Percentiles rank a stretch among this genome's conserved stretches.
These are phyloP conservation scores for Aurelia aurita DNA, from an alignment of 30 jellyfish, hydroid and myxozoan genomes.

Conservation along the genomic window DNA sequence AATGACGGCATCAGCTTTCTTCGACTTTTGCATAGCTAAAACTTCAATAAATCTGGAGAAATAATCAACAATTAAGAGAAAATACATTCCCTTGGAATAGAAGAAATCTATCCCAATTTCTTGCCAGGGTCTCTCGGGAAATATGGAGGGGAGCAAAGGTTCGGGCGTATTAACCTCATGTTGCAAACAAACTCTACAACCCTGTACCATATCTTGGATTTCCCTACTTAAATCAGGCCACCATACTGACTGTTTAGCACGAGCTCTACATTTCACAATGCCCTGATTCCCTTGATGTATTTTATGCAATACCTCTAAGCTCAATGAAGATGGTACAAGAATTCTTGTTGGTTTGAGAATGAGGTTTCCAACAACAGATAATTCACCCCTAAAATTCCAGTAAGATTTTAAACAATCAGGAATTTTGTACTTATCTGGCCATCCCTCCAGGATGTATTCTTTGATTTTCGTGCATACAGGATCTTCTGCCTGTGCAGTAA, in stretches of 20 bases:
- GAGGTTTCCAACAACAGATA: slow-evolving; percentile 36
- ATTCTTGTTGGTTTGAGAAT: slow-evolving; percentile 21
- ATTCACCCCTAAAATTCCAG: too few relatives aligned
- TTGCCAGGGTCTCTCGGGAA: slow-evolving; percentile 40
- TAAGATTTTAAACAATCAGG: slow-evolving; percentile 9
- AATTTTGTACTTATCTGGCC: slow-evolving; percentile 38
- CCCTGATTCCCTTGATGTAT: slow-evolving; percentile 41
- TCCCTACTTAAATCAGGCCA: too few relatives aligned
- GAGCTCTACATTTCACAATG: slow-evolving; percentile 33
- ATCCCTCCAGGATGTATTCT: slow-evolving; percentile 12
- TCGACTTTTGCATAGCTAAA: slow-evolving; percentile 41
- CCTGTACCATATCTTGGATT: too few relatives aligned
- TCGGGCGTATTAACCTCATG: slow-evolving; percentile 15
- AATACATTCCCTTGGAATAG: slow-evolving; percentile 33
- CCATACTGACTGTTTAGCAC: slow-evolving; percentile 22
- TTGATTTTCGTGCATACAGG: slow-evolving; percentile 14
- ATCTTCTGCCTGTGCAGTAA: slow-evolving; percentile 21
- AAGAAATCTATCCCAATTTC: slow-evolving; percentile 21
- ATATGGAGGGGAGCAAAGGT: slow-evolving; percentile 34
- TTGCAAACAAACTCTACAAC: slow-evolving; percentile 36
- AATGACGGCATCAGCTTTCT: slow-evolving; percentile 22
- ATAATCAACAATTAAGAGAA: slow-evolving; percentile 24
- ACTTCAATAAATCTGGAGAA: slow-evolving; percentile 38
- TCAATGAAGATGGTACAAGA: slow-evolving; percentile 31
- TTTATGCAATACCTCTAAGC: slow-evolving; percentile 20